Base-by-base conservation (phyloP, 2,888 invertebrate species). In the Dione juno region DNA sequence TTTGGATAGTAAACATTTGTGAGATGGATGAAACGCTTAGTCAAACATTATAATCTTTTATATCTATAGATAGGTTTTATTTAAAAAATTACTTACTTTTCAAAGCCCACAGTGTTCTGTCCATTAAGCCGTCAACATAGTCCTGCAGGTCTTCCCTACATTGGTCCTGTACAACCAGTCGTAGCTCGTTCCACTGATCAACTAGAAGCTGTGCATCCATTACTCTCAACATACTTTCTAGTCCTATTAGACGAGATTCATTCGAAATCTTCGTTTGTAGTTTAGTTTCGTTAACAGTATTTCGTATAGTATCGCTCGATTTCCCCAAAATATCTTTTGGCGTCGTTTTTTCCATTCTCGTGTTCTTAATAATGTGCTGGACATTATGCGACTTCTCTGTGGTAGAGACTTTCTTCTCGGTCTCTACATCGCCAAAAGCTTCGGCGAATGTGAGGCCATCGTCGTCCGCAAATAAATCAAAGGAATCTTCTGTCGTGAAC, bases 31-130 rank as follows among this genome's bases (percentile, higher is more conserved):
- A 50, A 3, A 10, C 11, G 3, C 10, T 16, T 48, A 48, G 9
- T 10, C 2, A 8, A 45, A 45, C 14, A 45, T n/a, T 45, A 16
- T 45, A n/a, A n/a, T 1, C n/a, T 45, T 45, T 45, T n/a, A 45
- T 13, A 13, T 13, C 5, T 41, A 13, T 1, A 41, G 14, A 43
- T 37, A 8, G 37, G 37, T 37, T 37, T 37, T 8, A 37, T 37
- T 37, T 37, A 37, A 37, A 63, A 59, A 63, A 5, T 48, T 72
- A 95, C 96, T 96, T 86, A 96, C 96, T 95, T 87, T 95, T 95
- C 58, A 96, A 92, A 8, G 96, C 96, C 96, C 96, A 96, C 11
- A 94, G 89, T 66, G 94, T 90, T 66, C 94, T 94, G 59, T 91
- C 89, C 69, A 84, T 82, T 45, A 96, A 87, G 1, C 95, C 95